Base-by-base conservation (phyloP, 2,888 invertebrate genomes). In the Hypomecis atomaria region DNA sequence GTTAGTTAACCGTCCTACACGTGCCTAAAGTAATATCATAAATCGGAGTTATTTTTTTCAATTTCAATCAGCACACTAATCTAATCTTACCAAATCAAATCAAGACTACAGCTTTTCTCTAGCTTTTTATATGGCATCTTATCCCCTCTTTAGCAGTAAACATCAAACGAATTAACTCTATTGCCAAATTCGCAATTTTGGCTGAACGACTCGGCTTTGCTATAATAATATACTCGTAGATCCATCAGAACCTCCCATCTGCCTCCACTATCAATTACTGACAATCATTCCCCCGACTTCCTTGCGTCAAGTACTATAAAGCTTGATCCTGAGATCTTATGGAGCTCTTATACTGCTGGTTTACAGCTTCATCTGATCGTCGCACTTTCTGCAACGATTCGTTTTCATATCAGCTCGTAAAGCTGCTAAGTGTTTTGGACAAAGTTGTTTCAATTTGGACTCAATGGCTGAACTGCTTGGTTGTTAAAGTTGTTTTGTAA, bases 371-470 rank as follows among this genome's bases (percentile, higher is more conserved):
- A 45, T 45, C 57, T 53, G 52, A 58, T 48, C 62, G 49, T 57
- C 45, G 50, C 43, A 44, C 61, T 43, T 62, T 61, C 54, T 44
- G 36, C 40, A 40, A 11, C 52, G 58, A 42, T 58, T 48, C 54
- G 53, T 63, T 64, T 55, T 63, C 59, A 63, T 59, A 59, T 63
- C 23, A 49, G 23, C 9, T 63, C 63, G 59, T 63, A 63, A 58
- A 63, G 44, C 62, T 8, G 43, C 23, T 6, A 44, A 63, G 54
- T 59, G 58, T 54, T 58, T 44, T 36, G 33, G 33, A 58, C 48
- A 34, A 42, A 49, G 50, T 55, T 63, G 59, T 54, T 59, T 23
- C 54, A 44, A 59, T 59, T 63, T 44, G 37, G 50, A 50, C 52
- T 52, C 23, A 23, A 23, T 52, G 1, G 38, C 6, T 6, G 13